Evolutionary conservation across 2,888 invertebrate genomes (phyloP), one percentile per base, ranked within the genome.

Genomic region (Hypsopygia costalis): DNA sequence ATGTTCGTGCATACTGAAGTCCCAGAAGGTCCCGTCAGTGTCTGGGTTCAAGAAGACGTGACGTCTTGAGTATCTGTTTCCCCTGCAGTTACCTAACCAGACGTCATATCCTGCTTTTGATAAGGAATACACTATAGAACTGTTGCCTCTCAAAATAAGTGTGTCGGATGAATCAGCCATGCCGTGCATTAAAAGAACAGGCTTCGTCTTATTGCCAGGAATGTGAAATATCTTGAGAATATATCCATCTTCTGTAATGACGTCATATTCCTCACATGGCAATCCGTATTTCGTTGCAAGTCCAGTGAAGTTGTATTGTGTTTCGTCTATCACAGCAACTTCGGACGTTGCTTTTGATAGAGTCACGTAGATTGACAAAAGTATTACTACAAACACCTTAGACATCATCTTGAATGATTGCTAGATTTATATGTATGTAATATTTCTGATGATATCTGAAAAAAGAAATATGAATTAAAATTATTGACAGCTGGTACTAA

Each of bases 1-100:
- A 66, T 92, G 91, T 61, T 94, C 92, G 59, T 94, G 91, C 81
- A 88, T 91, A 42, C 91, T 91, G 56, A 81, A 90, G 12, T 77
- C 39, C 90, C 90, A 91, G 49, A 69, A 90, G 1, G 52, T 12
- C 5, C 47, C 28, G 21, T 87, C 72, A 0, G 12, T 44, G 27
- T 68, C 58, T 0, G 78, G 62, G 30, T 76, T 44, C 63, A 74
- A 45, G 0, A 58, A 62, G 0, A 57, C 48, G 52, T 93, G 93
- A 3, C 64, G 69, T 22, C 80, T 69, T 1, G 90, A 86, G 58
- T 91, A 92, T 1, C 71, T 77, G 52, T 90, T 92, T 1, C 93
- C 94, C 29, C 93, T 78, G 3, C 77, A 70, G 40, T 66, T 68
- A 5, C 47, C 51, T 1, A 57, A 37, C 68, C 69, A 69, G 0